These are phyloP conservation scores for Brachypodius melanocephalos DNA, from an alignment of 2,113 vertebrate genomes.

Conservation along the genomic window DNA sequence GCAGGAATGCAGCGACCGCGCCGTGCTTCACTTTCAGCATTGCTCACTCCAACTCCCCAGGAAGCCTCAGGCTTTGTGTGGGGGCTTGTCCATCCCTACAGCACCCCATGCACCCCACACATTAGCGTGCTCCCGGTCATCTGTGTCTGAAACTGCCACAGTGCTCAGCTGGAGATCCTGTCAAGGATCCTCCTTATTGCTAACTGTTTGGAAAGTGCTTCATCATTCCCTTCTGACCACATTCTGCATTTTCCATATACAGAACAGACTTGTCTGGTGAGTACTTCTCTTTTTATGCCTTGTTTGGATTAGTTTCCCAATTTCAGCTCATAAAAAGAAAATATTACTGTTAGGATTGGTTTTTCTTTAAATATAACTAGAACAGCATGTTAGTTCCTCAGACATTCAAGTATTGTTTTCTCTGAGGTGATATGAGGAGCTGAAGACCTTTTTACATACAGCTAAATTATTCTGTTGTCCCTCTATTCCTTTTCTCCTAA, in stretches of 20 bases:
- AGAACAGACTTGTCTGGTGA: not conserved
- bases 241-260: not conserved
- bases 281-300: not conserved
- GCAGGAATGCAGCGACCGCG: accelerated
- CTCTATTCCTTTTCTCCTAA: not conserved
- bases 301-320: not conserved
- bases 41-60: not conserved
- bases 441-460: not conserved
- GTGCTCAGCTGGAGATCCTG: not conserved
- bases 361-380: not conserved
- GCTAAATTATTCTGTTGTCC: not conserved
- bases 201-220: not conserved
- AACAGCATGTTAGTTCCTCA: not conserved
- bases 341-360: not conserved
- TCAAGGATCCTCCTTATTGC: not conserved
- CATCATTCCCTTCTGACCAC: conserved; percentile 13
- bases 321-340: not conserved
- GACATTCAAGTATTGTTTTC: not conserved
- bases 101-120: not conserved
- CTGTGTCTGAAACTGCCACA: not conserved
- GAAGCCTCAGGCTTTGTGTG: not conserved
- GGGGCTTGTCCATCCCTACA: not conserved
- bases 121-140: not conserved
- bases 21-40: not conserved
- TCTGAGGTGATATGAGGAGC: not conserved